Evolutionary conservation across 2,113 vertebrate genomes (phyloP).

Genomic region (Lethenteron camtschaticum): DNA sequence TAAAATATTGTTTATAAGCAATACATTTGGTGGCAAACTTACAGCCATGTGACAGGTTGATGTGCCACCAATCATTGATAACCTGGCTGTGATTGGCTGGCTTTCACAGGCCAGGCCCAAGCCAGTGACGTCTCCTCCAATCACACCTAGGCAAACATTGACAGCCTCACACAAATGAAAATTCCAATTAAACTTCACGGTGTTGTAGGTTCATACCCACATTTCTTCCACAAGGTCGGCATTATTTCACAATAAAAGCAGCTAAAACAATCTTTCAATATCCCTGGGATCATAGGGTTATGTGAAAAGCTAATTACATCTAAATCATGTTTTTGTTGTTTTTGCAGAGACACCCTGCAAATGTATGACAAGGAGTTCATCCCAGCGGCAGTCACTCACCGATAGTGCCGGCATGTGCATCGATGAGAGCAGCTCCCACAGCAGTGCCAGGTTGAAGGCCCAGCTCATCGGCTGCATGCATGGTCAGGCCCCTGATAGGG

Average conservation of each 20-base stretch:
- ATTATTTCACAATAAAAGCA: too few species aligned
- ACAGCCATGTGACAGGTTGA: conserved; percentile 96
- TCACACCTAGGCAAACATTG: conserved; percentile 35
- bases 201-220: too few species aligned
- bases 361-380: too few species aligned
- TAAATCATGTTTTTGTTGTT: too few species aligned
- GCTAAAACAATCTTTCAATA: too few species aligned
- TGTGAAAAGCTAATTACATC: too few species aligned
- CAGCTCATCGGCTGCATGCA: conserved; percentile 41
- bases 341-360: too few species aligned
- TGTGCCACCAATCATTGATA: conserved; percentile 83
- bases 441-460: conserved; percentile 44
- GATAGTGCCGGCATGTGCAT: conserved; percentile 85
- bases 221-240: too few species aligned
- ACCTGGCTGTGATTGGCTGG: conserved; percentile 45
- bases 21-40: conserved; percentile 16
- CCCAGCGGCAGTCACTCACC: conserved; percentile 26
- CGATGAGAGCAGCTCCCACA: conserved; percentile 65
- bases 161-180: conserved; percentile 4
- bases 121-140: conserved; percentile 62
- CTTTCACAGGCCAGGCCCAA: conserved; percentile 45
- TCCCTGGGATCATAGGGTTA: too few species aligned
- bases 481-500: conserved; percentile 46
- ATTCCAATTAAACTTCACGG: too few species aligned
- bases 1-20: too few species aligned